phyloP scores from a whole-genome alignment of 2,797 vertebrate species.

The Bovichtus variegatus region DNA sequence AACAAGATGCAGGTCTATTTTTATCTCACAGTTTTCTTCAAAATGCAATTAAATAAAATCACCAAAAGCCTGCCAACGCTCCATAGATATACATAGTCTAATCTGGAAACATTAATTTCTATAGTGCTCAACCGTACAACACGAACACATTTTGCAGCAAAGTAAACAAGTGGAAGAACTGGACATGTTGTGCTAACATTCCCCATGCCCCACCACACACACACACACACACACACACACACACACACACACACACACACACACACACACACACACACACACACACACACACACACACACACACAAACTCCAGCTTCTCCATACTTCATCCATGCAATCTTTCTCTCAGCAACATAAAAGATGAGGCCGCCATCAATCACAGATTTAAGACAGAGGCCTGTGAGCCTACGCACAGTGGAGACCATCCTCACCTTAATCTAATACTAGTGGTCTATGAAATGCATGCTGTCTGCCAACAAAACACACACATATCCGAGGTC shows the following conservation, averaged over 20 bases:
- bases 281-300: background rate
- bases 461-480: conserved; percentile 8
- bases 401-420: background rate
- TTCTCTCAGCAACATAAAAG: conserved; percentile 5
- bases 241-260: no score
- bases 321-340: conserved; percentile 16
- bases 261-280: no score
- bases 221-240: no score
- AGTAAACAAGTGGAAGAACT: no score
- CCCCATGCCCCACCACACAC: no score
- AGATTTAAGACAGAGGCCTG: conserved; percentile 12
- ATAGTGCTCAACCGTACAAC: background rate
- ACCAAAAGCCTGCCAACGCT: background rate
- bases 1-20: background rate
- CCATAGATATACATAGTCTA: background rate
- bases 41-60: background rate
- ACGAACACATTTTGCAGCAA: background rate
- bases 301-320: background rate
- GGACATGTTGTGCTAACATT: no score
- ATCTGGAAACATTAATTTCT: background rate
- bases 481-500: background rate
- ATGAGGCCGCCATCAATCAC: conserved; percentile 41
- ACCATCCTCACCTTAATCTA: background rate
- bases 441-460: background rate
- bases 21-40: background rate